A percentile compares a stretch with the other conserved stretches of the same genome.
Evolutionary conservation across 2,888 invertebrate genomes (phyloP).

Genomic region (Agrotis exclamationis): DNA sequence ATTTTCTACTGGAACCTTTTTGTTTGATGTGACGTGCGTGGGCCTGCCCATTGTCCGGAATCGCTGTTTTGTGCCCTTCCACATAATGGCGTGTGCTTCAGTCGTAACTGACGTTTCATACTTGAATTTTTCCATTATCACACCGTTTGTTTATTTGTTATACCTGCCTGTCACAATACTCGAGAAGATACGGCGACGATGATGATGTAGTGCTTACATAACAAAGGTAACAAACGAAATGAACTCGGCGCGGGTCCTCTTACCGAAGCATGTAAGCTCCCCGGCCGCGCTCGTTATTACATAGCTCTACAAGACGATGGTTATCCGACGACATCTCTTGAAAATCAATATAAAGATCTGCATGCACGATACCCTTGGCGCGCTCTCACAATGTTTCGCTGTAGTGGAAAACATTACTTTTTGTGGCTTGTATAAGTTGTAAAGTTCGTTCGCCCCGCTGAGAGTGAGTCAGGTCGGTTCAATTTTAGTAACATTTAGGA

Average conservation of each 20-base stretch:
- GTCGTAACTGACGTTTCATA: slow-evolving; percentile 60
- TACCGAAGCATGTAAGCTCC: slow-evolving; percentile 20
- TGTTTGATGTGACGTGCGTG: slow-evolving; percentile 76
- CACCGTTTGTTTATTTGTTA: slow-evolving; percentile 54
- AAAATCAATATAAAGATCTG: slow-evolving; percentile 63
- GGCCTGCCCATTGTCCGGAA: slow-evolving; percentile 75
- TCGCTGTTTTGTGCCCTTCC: slow-evolving; percentile 70
- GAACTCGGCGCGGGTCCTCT: slow-evolving; percentile 16
- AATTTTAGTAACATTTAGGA: slow-evolving; percentile 54
- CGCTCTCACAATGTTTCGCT: slow-evolving; percentile 38
- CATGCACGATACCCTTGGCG: slow-evolving; percentile 53
- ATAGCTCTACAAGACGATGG: slow-evolving; percentile 45
- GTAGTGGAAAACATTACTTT: slow-evolving; percentile 42
- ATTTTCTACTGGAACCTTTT: slow-evolving; percentile 72
- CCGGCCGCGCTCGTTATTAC: slow-evolving; percentile 38
- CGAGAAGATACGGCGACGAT: slow-evolving; percentile 23
- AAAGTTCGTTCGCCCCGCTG: slow-evolving; percentile 45
- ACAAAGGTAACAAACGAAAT: slow-evolving; percentile 41
- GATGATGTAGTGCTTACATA: slow-evolving; percentile 30
- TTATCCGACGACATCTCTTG: slow-evolving; percentile 45
- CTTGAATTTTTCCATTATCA: slow-evolving; percentile 61
- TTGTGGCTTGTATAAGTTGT: slow-evolving; percentile 41
- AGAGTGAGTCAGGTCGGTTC: slow-evolving; percentile 41
- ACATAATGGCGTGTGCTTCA: slow-evolving; percentile 68
- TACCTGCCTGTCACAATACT: slow-evolving; percentile 33